Percentiles rank a stretch among this genome's conserved stretches.
These are phyloP conservation scores for Podarcis siculus DNA, from an alignment of 2,797 vertebrate species.

Conservation along the genomic window DNA sequence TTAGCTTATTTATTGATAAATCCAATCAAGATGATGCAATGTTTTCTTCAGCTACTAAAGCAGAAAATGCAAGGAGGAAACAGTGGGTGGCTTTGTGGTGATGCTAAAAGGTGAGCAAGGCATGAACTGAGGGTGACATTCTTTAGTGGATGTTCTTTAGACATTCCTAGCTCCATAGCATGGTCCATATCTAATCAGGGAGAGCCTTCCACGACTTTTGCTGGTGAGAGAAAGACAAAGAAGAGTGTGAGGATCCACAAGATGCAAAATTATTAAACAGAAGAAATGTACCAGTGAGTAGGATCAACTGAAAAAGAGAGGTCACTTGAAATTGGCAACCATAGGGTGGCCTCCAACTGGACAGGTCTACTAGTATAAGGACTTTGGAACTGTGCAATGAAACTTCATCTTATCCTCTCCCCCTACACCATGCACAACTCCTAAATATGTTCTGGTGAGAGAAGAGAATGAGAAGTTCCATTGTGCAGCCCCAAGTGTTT, in stretches of 20 bases:
- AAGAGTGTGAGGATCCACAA: background rate
- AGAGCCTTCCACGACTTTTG: fast-evolving
- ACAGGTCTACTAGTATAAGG: no score
- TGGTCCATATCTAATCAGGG: background rate
- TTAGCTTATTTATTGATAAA: slow-evolving; percentile 1
- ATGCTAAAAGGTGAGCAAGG: background rate
- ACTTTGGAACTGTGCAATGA: no score
- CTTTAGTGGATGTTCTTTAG: background rate
- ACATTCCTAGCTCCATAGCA: slow-evolving; percentile 4
- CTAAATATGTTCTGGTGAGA: no score
- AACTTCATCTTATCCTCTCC: background rate
- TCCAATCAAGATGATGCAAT: background rate
- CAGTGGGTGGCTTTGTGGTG: background rate
- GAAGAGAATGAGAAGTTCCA: background rate
- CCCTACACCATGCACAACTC: background rate
- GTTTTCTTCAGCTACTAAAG: background rate
- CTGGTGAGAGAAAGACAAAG: slow-evolving; percentile 44
- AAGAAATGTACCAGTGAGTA: background rate
- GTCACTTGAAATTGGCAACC: background rate
- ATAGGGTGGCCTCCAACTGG: no score
- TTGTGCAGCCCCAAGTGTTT: background rate
- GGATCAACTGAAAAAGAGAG: background rate
- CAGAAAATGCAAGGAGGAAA: background rate
- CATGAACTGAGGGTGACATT: background rate
- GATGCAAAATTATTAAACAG: background rate